These are phyloP conservation scores for Pteromalus puparum DNA, from an alignment of 1,140 invertebrate genomes.

Conservation along the genomic window DNA sequence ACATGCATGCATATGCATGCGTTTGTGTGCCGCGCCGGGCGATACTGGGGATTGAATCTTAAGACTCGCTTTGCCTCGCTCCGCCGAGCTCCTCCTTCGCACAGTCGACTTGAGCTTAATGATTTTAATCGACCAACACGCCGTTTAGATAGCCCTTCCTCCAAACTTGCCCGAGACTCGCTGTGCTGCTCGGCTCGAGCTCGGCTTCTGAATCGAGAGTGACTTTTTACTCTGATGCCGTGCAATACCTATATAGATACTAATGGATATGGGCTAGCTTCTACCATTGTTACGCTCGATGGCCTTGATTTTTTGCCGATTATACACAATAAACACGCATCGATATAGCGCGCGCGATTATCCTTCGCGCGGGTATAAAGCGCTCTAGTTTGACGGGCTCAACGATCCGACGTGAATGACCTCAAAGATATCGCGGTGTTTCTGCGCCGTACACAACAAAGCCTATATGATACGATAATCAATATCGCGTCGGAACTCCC, in stretches of 20 bases:
- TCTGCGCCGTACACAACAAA: background rate
- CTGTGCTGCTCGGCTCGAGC: too few relatives aligned
- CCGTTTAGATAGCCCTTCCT: conserved; percentile 20
- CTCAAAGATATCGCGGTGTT: conserved; percentile 9
- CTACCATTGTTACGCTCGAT: background rate
- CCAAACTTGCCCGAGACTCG: background rate
- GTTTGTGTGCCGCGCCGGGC: background rate
- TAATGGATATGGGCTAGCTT: conserved; percentile 9
- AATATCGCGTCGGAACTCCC: background rate
- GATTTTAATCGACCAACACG: conserved; percentile 46
- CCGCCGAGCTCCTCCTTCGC: background rate
- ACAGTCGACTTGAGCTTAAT: conserved; percentile 38
- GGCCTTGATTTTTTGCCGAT: too few relatives aligned
- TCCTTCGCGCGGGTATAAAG: conserved; percentile 19
- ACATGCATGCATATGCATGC: conserved; percentile 26
- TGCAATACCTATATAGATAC: background rate
- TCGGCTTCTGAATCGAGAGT: background rate
- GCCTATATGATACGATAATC: background rate
- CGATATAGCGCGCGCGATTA: too few relatives aligned
- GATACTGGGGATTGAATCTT: conserved; percentile 39
- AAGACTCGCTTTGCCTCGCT: conserved; percentile 9
- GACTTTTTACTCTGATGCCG: too few relatives aligned
- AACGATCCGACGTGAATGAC: conserved; percentile 13
- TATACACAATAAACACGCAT: too few relatives aligned
- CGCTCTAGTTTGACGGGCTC: conserved; percentile 36